Base-by-base conservation (phyloP, 2,888 invertebrate genomes). In the Pandemis corylana region DNA sequence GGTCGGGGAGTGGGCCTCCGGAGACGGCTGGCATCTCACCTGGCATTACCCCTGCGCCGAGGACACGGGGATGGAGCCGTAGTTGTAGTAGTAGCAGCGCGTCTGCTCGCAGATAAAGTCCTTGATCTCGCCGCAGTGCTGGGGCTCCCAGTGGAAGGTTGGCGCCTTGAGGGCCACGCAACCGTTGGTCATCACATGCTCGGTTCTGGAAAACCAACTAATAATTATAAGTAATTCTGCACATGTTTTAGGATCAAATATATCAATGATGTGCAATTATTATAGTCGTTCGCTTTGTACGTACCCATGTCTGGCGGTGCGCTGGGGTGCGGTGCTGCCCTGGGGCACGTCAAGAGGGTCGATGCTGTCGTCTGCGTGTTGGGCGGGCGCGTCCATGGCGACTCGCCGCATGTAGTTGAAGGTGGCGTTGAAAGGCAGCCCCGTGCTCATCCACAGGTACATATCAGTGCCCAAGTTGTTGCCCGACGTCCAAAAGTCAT, bases 101-200 rank as follows among this genome's bases (percentile, higher is more conserved):
- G 97, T 97, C 95, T 97, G 97, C 94, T 98, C 97, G 94, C 97
- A 98, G 88, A 98, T 97, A 92, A 97, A 97, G 93, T 97, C 97
- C 95, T 97, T 97, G 84, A 97, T 96, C 85, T 96, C 96, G 78
- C 96, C 96, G 90, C 97, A 98, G 92, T 97, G 97, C 88, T 97
- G 96, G 15, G 97, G 96, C 91, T 96, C 96, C 97, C 97, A 97
- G 88, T 96, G 96, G 90, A 97, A 96, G 76, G 96, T 96, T 56
- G 97, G 97, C 81, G 97, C 97, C 86, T 96, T 96, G 86, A 97
- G 95, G 70, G 97, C 96, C 74, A 97, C 97, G 91, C 97, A 97
- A 79, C 97, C 97, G 88, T 96, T 94, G 46, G 94, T 94, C 94
- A 95, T 94, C 84, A 95, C 94, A 79, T 95, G 95, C 84, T 95